These are phyloP conservation scores for Drosophila truncata DNA, from an alignment of 1,140 invertebrate species.

Conservation along the genomic window DNA sequence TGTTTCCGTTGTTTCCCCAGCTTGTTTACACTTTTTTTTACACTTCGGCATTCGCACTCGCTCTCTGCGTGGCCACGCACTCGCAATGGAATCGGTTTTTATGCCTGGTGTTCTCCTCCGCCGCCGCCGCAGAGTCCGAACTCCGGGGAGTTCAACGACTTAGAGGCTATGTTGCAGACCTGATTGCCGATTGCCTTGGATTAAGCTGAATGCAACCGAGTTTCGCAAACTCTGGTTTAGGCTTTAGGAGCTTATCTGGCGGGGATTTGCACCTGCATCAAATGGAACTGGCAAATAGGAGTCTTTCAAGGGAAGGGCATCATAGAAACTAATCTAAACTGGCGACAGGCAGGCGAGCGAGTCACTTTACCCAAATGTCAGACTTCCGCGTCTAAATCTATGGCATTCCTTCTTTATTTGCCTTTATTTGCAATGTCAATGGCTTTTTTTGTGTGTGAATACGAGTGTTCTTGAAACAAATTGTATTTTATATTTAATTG, in stretches of 20 bases:
- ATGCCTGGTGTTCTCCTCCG: conserved; percentile 8
- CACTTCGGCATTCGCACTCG: conserved; percentile 15
- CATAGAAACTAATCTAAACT: conserved; percentile 1
- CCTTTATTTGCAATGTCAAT: not conserved
- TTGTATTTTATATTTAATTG: not conserved
- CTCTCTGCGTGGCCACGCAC: conserved; percentile 41
- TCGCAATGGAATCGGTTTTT: conserved; percentile 40
- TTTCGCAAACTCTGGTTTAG: conserved; percentile 10
- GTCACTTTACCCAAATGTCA: conserved; percentile 24
- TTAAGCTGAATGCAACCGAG: conserved; percentile 14
- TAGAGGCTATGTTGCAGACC: conserved; percentile 3
- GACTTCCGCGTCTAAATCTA: conserved; percentile 20
- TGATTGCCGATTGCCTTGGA: conserved; percentile 18
- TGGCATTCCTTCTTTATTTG: conserved; percentile 1
- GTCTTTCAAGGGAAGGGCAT: not conserved
- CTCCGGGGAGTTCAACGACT: conserved; percentile 67
- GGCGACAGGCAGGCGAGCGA: not conserved
- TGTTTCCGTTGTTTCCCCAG: conserved; percentile 24
- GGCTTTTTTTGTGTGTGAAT: too few relatives aligned
- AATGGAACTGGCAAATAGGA: conserved; percentile 3
- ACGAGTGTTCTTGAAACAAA: not conserved
- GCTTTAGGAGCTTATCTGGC: conserved; percentile 5
- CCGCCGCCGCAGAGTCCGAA: conserved; percentile 12
- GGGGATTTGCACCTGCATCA: not conserved
- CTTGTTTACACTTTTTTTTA: conserved; percentile 38